phyloP scores from a whole-genome alignment of 2,797 vertebrate species.

The Menidia menidia region DNA sequence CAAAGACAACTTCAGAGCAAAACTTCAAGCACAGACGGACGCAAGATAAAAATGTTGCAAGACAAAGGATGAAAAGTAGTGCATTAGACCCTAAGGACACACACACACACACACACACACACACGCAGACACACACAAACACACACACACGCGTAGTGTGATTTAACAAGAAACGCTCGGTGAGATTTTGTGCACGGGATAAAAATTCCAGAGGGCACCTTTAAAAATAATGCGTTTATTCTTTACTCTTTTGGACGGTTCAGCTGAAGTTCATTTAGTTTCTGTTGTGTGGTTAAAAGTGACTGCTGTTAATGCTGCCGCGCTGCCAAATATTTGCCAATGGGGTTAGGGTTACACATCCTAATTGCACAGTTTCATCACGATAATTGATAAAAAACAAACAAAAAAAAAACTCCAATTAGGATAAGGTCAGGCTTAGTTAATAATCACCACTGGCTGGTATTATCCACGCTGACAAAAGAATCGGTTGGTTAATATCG shows the following conservation, averaged over 20 bases:
- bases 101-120: not conserved
- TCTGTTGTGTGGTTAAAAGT: not conserved
- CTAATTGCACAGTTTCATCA: not conserved
- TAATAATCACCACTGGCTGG: not conserved
- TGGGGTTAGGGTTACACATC: not conserved
- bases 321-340: not conserved
- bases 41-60: not conserved
- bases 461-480: not conserved
- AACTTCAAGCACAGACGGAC: not conserved
- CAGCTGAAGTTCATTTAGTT: conserved; percentile 1
- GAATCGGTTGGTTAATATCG: conserved; percentile 17
- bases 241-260: not conserved
- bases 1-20: not conserved
- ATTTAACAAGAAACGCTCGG: conserved; percentile 9
- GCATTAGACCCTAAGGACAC: not conserved
- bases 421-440: too few relatives aligned
- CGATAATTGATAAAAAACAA: too few relatives aligned
- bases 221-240: conserved; percentile 1
- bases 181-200: not conserved
- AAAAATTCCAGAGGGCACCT: conserved; percentile 10
- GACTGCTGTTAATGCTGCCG: not conserved
- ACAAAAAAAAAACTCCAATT: too few relatives aligned
- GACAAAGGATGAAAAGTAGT: not conserved
- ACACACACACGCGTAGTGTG: too few relatives aligned
- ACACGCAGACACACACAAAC: too few relatives aligned